phyloP scores from a whole-genome alignment of 2,888 invertebrate species.

The Congeria kusceri region DNA sequence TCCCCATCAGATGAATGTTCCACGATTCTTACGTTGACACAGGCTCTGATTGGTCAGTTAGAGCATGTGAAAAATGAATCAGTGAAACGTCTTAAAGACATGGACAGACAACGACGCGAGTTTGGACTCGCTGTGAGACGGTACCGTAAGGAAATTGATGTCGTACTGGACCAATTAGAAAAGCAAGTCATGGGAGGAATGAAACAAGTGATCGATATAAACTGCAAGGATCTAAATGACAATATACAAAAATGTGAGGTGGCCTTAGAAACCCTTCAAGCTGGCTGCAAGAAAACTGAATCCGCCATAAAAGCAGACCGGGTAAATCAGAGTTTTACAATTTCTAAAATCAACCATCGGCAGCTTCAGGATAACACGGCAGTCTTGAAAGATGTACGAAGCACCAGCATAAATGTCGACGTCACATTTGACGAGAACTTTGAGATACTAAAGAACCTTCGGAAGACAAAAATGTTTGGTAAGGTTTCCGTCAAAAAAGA shows the following conservation, averaged over 20 bases:
- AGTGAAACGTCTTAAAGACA: conserved; percentile 40
- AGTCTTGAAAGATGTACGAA: conserved; percentile 31
- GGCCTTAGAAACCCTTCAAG: conserved; percentile 33
- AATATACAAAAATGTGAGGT: conserved; percentile 50
- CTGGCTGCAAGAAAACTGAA: conserved; percentile 30
- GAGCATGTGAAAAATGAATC: conserved; percentile 40
- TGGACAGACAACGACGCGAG: conserved; percentile 51
- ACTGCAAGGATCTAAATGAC: conserved; percentile 36
- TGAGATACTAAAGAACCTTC: conserved; percentile 37
- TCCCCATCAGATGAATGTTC: conserved; percentile 34
- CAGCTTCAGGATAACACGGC: conserved; percentile 27
- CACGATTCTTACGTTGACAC: conserved; percentile 39
- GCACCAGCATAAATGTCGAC: conserved; percentile 30
- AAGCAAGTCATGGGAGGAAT: conserved; percentile 49
- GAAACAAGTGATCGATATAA: conserved; percentile 47
- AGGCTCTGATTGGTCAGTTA: conserved; percentile 51
- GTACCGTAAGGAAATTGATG: conserved; percentile 49
- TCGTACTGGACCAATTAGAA: conserved; percentile 46
- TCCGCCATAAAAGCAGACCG: conserved; percentile 34
- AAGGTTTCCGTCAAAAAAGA: conserved; percentile 42
- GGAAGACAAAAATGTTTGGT: conserved; percentile 38
- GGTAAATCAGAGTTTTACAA: conserved; percentile 39
- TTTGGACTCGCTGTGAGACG: conserved; percentile 43
- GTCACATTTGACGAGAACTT: conserved; percentile 50
- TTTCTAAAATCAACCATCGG: conserved; percentile 41